A percentile compares a stretch with the other conserved stretches of the same genome.
phyloP scores from a whole-genome alignment of 2,888 invertebrate species.

The Philopedon plagiatum region DNA sequence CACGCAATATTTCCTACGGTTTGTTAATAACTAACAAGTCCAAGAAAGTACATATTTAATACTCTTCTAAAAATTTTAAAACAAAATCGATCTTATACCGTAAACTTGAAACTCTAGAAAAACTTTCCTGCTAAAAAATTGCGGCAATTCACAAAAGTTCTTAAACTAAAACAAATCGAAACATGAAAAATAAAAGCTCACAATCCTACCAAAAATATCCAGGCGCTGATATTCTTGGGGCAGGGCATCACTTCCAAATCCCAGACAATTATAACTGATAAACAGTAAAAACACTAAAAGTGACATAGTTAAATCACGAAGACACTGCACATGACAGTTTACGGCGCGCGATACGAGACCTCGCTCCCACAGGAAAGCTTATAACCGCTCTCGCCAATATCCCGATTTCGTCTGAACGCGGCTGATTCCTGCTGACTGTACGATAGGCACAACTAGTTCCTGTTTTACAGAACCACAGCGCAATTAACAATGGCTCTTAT shows the following conservation, averaged over 20 bases:
- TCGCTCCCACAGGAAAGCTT: slow-evolving; percentile 12
- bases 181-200: neutral
- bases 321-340: slow-evolving; percentile 43
- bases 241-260: slow-evolving; percentile 34
- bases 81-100: too few relatives aligned
- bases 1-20: too few relatives aligned
- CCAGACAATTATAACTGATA: slow-evolving; percentile 4
- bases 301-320: slow-evolving; percentile 45
- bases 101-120: neutral
- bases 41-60: too few relatives aligned
- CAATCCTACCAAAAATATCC: slow-evolving; percentile 44
- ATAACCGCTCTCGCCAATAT: slow-evolving; percentile 32
- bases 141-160: neutral
- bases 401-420: slow-evolving; percentile 42
- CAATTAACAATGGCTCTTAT: slow-evolving; percentile 44
- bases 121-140: neutral
- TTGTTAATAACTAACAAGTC: too few relatives aligned
- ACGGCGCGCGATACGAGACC: slow-evolving; percentile 36
- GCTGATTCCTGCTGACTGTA: slow-evolving; percentile 38
- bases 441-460: slow-evolving; percentile 46
- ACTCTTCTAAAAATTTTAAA: too few relatives aligned
- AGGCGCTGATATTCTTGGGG: slow-evolving; percentile 38
- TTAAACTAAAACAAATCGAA: neutral
- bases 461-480: slow-evolving; percentile 47
- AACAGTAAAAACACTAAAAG: slow-evolving; percentile 40